A percentile compares a stretch with the other conserved stretches of the same genome.
phyloP scores from a whole-genome alignment of 2,113 vertebrate species.

The Climacteris rufus region DNA sequence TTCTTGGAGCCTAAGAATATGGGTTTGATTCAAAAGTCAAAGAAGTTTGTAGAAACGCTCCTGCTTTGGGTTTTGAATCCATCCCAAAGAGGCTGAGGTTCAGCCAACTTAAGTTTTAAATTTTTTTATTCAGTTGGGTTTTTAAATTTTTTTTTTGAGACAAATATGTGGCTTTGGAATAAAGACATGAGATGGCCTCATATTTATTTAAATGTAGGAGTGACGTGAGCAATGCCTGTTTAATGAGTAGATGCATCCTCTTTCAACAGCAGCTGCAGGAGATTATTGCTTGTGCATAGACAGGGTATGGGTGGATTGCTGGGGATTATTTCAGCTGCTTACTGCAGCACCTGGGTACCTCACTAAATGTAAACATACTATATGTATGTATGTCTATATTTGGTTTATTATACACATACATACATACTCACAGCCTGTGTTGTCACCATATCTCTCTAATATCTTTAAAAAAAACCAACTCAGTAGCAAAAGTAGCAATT shows the following conservation, averaged over 20 bases:
- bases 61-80: constrained; percentile 51
- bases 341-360: neutral
- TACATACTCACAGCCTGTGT: neutral
- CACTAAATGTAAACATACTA: neutral
- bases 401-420: constrained; percentile 16
- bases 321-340: neutral
- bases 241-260: neutral
- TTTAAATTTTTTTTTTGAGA: neutral
- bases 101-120: neutral
- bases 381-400: constrained; percentile 26
- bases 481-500: neutral
- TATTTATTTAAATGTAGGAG: neutral
- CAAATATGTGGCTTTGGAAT: neutral
- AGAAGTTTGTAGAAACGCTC: neutral
- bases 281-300: neutral
- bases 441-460: neutral
- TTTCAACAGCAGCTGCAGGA: neutral
- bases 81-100: constrained; percentile 38
- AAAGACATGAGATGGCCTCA: neutral
- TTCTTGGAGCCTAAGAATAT: constrained; percentile 30
- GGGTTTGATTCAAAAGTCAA: constrained; percentile 64
- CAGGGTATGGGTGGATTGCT: neutral
- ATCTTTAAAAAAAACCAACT: neutral
- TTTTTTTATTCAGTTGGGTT: neutral
- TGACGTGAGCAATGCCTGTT: neutral